Conservation (phyloP, 2,797 vertebrate species). For the Periparus ater region DNA sequence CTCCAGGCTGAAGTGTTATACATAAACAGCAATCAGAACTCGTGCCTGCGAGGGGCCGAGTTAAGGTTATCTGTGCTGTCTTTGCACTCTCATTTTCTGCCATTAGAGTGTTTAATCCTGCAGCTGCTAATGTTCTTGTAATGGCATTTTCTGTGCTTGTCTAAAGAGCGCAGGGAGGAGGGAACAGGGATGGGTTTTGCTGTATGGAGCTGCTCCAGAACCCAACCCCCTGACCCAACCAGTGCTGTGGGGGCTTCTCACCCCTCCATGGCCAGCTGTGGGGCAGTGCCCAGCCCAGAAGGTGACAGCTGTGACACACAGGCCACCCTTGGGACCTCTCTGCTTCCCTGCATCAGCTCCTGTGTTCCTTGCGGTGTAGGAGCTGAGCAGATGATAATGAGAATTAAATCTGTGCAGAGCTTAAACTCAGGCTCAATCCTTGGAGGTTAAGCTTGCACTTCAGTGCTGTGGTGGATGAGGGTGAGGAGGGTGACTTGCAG, state of each 20-base stretch:
- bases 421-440: not conserved
- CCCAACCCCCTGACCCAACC: not conserved
- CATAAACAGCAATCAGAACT: slow-evolving; percentile 64
- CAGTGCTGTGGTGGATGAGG: not conserved
- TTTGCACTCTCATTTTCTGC: slow-evolving; percentile 62
- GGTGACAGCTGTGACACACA: not conserved
- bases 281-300: not conserved
- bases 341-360: not conserved
- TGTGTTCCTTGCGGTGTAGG: rapidly evolving
- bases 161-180: not conserved
- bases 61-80: slow-evolving; percentile 60
- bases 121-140: slow-evolving; percentile 55
- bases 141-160: slow-evolving; percentile 51
- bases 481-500: not conserved
- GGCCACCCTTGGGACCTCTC: not conserved
- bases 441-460: not conserved
- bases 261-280: rapidly evolving
- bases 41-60: slow-evolving; percentile 33
- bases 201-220: not conserved
- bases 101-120: slow-evolving; percentile 56
- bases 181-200: not conserved
- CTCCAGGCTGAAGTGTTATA: slow-evolving; percentile 43
- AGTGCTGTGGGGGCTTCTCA: not conserved
- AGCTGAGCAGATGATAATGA: not conserved
- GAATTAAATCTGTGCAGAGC: not conserved